These are phyloP conservation scores for Acholoe squamosa DNA, from an alignment of 2,888 invertebrate genomes.

Conservation along the genomic window DNA sequence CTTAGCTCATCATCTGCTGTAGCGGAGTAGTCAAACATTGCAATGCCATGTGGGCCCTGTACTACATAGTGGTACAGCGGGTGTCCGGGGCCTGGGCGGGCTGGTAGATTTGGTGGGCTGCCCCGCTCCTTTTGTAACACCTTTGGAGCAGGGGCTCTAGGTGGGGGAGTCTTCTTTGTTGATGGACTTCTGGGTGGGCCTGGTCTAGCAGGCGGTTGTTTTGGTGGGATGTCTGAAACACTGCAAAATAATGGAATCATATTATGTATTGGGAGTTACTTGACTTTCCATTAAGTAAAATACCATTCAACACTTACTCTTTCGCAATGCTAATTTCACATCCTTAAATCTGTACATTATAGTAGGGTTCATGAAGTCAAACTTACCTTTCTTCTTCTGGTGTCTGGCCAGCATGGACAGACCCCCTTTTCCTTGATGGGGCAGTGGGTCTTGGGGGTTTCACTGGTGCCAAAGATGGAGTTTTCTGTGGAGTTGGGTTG, in stretches of 20 bases:
- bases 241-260: not conserved
- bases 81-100: constrained; percentile 78
- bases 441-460: not conserved
- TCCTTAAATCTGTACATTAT: too few relatives aligned
- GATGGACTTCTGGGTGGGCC: not conserved
- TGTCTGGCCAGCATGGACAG: not conserved
- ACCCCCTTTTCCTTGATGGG: not conserved
- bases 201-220: not conserved
- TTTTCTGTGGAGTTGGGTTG: not conserved
- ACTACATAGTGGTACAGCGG: constrained; percentile 76
- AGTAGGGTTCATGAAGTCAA: too few relatives aligned
- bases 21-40: constrained; percentile 90
- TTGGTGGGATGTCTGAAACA: not conserved
- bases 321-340: too few relatives aligned
- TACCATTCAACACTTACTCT: too few relatives aligned
- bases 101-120: constrained; percentile 73
- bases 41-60: constrained; percentile 87
- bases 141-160: not conserved
- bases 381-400: not conserved
- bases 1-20: constrained; percentile 90
- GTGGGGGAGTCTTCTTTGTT: not conserved
- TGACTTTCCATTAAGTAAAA: too few relatives aligned
- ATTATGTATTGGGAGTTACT: too few relatives aligned
- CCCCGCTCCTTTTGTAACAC: not conserved
- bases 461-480: not conserved